These are phyloP conservation scores for Mareca strepera DNA, from an alignment of 2,797 vertebrate genomes.

Conservation along the genomic window DNA sequence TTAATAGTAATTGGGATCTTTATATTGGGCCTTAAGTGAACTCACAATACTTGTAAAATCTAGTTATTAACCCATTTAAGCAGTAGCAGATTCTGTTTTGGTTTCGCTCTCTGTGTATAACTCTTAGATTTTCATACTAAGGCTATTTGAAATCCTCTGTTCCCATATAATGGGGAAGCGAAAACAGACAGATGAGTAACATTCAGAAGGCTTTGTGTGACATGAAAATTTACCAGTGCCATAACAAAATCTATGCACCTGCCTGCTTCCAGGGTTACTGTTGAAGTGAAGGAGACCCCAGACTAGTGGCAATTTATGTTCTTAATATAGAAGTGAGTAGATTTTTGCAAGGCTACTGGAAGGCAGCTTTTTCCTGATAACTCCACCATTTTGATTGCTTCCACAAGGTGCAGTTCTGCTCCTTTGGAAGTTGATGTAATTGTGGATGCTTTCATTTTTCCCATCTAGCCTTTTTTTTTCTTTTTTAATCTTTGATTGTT, in stretches of 20 bases:
- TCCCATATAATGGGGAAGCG: conserved; percentile 63
- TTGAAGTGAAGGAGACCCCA: neutral
- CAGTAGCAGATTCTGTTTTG: conserved; percentile 53
- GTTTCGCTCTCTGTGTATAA: conserved; percentile 60
- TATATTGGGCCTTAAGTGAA: conserved; percentile 46
- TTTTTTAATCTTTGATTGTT: neutral
- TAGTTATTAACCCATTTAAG: conserved; percentile 57
- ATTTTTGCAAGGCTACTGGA: conserved; percentile 15
- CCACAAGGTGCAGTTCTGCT: neutral
- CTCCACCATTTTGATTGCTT: neutral
- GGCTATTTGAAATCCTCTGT: conserved; percentile 65
- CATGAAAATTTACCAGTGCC: conserved; percentile 20
- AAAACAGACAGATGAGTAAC: conserved; percentile 73
- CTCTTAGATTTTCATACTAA: conserved; percentile 63
- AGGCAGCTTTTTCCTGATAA: neutral
- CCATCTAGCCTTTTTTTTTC: neutral
- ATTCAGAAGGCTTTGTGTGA: conserved; percentile 36
- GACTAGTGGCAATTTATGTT: conserved; percentile 26
- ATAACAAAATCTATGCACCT: conserved; percentile 8
- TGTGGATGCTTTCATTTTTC: neutral
- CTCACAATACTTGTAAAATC: conserved; percentile 71
- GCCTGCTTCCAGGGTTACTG: neutral
- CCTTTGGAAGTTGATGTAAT: neutral
- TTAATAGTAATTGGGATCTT: conserved; percentile 72
- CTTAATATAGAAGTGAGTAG: neutral